Base-by-base conservation (phyloP, 2,113 vertebrate genomes). In the Oostethus manadensis region DNA sequence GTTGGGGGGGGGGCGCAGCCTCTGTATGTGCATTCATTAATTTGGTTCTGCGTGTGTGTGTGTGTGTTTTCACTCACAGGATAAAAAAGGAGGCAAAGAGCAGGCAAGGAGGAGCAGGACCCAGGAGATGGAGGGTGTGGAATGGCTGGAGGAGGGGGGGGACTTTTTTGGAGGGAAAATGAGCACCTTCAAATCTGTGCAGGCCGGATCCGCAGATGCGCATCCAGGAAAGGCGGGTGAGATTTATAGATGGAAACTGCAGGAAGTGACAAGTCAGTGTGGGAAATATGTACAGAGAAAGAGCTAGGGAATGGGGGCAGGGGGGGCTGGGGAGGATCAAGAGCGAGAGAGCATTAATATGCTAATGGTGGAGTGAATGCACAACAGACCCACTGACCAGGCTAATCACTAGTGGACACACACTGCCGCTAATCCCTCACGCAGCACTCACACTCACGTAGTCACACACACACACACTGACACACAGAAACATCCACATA, bases 371-470 rank as follows among this genome's bases (percentile, higher is more conserved):
- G 74, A 76, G 76, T 89, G 84, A 90, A 88, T 86, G 79, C 85
- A 90, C 86, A 91, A 89, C 88, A 90, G 88, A 80, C 80, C 83
- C 82, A 88, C 84, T 90, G 88, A 89, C 87, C 86, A 85, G 75
- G 87, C 88, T 89, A 89, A 89, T 91, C 88, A 89, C 86, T 84
- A 76, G 82, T 86, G 85, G 84, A 89, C 89, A 86, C 87, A 90
- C 83, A 89, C 87, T 76, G 86, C 57, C 85, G 79, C 75, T 87
- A 88, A 90, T 88, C 87, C 88, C 58, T 74, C 76, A 64, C 11
- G 13, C 72, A 56, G 68, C 62, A 45, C 70, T 64, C 67, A 64
- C 74, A 71, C 81, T 73, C 73, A 70, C 56, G 43, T 66, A 54
- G 51, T 22, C 51, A 51, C 53, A 64, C 33, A 62, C 71, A 62